Base-by-base conservation (phyloP, 2,888 invertebrate species). In the Melinaea menophilus region DNA sequence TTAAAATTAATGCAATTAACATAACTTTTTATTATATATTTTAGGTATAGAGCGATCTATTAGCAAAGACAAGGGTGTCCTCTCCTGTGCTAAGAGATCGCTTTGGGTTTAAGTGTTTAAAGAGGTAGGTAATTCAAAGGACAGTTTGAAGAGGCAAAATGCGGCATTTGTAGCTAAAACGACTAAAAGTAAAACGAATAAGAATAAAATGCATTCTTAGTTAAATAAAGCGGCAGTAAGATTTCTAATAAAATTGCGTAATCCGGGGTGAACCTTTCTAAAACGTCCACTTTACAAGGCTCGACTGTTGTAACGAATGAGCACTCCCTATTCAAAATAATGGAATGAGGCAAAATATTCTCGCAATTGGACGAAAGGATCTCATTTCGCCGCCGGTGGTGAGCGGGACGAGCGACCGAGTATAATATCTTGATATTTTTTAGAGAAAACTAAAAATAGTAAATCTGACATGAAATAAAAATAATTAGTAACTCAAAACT, bases 351-450 rank as follows among this genome's bases (percentile, higher is more conserved):
- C 68, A 66, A 72, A 70, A 72, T 68, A 71, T 69, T 69, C 68
- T 72, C 64, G 70, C 72, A 71, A 72, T 70, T 72, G 72, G 70
- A 66, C 66, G 66, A 72, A 64, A 67, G 68, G 68, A 71, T 71
- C 70, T 71, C 70, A 71, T 71, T 72, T 72, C 61, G 66, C 67
- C 68, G 69, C 63, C 68, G 65, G 68, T 65, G 68, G 69, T 69
- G 64, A 64, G 69, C 69, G 67, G 64, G 67, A 69, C 68, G 63
- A 65, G 69, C 65, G 67, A 69, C 66, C 65, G 68, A 64, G 65
- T 69, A 70, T 22, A 22, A 22, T 22, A 22, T 22, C 22, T 22
- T 22, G 22, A 22, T 22, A 22, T 22, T 22, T 22, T 22, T 22
- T 22, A 22, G 22, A 22, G 22, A 22, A 22, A 22, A 22, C 22